Evolutionary conservation across 1,140 invertebrate species (phyloP).

Genomic region (Drosophila biarmipes): DNA sequence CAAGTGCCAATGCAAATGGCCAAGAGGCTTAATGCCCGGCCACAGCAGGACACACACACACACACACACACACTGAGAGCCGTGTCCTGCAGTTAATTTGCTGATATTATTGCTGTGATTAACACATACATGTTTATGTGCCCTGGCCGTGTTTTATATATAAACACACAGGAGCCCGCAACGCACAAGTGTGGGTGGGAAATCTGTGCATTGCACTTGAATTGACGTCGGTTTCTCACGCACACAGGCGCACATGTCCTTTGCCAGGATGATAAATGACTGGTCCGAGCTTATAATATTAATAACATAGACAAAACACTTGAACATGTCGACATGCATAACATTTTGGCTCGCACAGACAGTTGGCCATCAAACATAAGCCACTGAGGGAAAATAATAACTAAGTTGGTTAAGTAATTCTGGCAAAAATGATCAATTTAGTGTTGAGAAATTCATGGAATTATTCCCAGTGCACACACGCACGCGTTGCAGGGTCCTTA

Average conservation of each 20-base stretch:
- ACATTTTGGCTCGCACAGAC: conserved; percentile 61
- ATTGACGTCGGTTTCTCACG: conserved; percentile 38
- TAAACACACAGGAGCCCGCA: conserved; percentile 53
- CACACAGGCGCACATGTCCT: conserved; percentile 27
- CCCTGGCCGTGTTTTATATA: conserved; percentile 66
- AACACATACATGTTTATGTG: conserved; percentile 81
- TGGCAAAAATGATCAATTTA: background rate
- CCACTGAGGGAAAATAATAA: background rate
- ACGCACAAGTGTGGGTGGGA: conserved; percentile 13
- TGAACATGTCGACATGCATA: conserved; percentile 78
- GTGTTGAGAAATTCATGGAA: background rate
- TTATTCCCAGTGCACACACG: conserved; percentile 2
- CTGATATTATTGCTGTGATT: conserved; percentile 82
- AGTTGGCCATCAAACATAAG: conserved; percentile 11
- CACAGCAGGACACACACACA: conserved; percentile 38
- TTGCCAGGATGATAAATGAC: conserved; percentile 77
- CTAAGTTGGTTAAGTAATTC: background rate
- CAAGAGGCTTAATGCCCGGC: conserved; percentile 39
- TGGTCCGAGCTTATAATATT: conserved; percentile 78
- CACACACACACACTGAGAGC: conserved; percentile 12
- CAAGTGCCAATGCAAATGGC: conserved; percentile 62
- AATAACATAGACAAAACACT: conserved; percentile 82
- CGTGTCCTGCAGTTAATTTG: conserved; percentile 75
- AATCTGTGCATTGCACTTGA: conserved; percentile 64
- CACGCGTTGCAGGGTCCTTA: conserved; percentile 29